Base-by-base conservation (phyloP, 2,113 vertebrate species). In the Origma solitaria region DNA sequence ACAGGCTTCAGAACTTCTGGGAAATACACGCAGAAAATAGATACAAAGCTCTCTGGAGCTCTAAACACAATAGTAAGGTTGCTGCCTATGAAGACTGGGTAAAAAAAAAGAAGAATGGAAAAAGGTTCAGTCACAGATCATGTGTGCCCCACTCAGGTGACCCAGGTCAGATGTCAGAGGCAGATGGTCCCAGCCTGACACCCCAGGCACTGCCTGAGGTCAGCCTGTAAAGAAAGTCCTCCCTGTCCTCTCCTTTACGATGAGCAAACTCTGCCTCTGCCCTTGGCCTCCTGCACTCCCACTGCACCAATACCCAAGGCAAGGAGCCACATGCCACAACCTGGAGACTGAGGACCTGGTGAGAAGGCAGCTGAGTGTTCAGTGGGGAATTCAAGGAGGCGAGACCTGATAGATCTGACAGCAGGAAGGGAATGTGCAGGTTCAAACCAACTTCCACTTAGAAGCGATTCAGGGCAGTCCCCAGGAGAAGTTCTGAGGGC, bases 141-240 rank as follows among this genome's bases (percentile, higher is more conserved):
- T 13, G 21, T 7, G 54, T 68, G 8, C 3, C n/a, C 5, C 11
- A 45, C 25, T 3, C 23, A 69, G 21, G 47, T 2, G 1, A 54
- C 8, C 15, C n/a, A 37, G 23, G 12, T 65, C 11, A 83, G 68
- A 28, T 1, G 0, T 0, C 2, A 8, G 37, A 83, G 9, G 7
- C 16, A 9, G 18, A 35, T 4, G 0, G 21, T 54, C 20, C 47
- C 82, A 78, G 10, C 7, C 38, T 54, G 8, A 37, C 9, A 65
- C 1, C 7, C 28, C 25, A 56, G 69, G 50, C 37, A 51, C 4
- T 17, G 18, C 9, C 16, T 33, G 31, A 57, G 40, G 44, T 72
- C 40, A 47, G 33, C 30, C 62, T 56, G 25, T 28, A 83, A 83
- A 40, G 13, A 15, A 68, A 64, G 24, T 22, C 16, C 27, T 40